Percentiles rank a stretch among this genome's conserved stretches.
Evolutionary conservation across 37 sponge, comb jelly and placozoan genomes (phyloP).

Genomic region (Hexactinellida sp.): DNA sequence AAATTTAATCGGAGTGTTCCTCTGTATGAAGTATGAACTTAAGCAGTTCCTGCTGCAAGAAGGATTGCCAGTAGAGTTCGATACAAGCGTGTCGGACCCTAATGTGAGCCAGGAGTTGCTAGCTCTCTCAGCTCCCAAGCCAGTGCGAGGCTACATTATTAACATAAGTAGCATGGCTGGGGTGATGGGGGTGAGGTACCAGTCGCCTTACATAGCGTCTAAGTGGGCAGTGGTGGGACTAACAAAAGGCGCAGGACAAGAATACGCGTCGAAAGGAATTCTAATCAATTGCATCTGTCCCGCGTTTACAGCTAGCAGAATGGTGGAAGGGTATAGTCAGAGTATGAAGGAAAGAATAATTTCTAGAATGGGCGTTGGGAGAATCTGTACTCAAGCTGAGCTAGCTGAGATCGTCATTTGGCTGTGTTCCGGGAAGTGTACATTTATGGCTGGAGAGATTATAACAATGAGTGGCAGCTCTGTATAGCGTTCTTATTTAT

Average conservation of each 20-base stretch:
- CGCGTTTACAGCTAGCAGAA: not conserved
- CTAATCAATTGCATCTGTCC: constrained; percentile 6
- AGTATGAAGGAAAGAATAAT: not conserved
- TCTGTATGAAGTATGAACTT: not conserved
- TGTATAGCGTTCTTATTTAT: too few species aligned
- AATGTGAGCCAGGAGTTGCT: not conserved
- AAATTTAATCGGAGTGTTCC: not conserved
- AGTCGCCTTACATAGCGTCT: not conserved
- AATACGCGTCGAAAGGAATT: not conserved
- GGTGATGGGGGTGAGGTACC: not conserved
- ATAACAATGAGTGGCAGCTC: not conserved
- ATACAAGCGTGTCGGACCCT: not conserved
- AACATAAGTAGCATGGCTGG: not conserved
- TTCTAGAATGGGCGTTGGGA: not conserved
- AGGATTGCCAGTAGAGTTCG: not conserved
- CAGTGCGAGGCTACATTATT: not conserved
- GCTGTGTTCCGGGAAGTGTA: constrained; percentile 11
- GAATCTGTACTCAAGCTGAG: not conserved
- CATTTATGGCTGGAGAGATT: constrained; percentile 6
- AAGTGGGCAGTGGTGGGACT: constrained; percentile 4
- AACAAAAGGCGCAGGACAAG: not conserved
- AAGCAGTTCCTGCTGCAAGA: not conserved
- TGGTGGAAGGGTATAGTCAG: not conserved
- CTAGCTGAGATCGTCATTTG: not conserved
- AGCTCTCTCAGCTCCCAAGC: not conserved